Evolutionary conservation across 1,140 invertebrate genomes (phyloP).

Genomic region (Diorhabda elongata): DNA sequence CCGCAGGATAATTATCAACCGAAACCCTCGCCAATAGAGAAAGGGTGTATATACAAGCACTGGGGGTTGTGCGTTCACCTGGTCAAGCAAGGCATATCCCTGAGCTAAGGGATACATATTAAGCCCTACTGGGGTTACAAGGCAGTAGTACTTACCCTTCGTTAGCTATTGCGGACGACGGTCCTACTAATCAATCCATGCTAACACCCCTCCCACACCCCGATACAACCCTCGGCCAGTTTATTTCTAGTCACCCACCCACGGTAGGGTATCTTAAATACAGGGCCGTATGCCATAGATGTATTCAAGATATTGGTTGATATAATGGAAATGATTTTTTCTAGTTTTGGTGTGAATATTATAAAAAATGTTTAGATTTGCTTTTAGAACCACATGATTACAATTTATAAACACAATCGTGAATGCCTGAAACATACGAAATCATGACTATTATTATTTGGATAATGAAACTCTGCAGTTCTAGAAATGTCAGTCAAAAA

Average conservation of each 20-base stretch:
- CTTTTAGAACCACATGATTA: too few species aligned
- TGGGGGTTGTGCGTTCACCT: background rate
- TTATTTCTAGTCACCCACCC: background rate
- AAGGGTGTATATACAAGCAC: background rate
- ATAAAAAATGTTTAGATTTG: too few species aligned
- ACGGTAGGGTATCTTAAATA: background rate
- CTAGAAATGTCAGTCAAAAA: too few species aligned
- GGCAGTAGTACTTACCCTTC: background rate
- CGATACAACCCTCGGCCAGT: conserved; percentile 16
- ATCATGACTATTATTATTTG: too few species aligned
- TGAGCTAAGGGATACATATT: background rate
- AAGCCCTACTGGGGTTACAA: background rate
- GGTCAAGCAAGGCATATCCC: conserved; percentile 1
- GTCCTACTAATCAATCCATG: conserved; percentile 33
- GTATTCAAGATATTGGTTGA: too few species aligned
- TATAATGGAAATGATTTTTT: too few species aligned
- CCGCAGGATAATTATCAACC: background rate
- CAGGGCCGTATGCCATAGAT: too few species aligned
- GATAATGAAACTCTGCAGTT: too few species aligned
- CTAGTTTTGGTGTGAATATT: too few species aligned
- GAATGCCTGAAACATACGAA: too few species aligned
- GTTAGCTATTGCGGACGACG: background rate
- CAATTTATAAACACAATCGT: too few species aligned
- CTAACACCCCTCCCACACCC: conserved; percentile 22
- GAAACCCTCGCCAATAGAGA: background rate